Percentiles rank a stretch among this genome's conserved stretches.
Evolutionary conservation across 2,888 invertebrate species (phyloP).

Genomic region (Rotaria macrura): DNA sequence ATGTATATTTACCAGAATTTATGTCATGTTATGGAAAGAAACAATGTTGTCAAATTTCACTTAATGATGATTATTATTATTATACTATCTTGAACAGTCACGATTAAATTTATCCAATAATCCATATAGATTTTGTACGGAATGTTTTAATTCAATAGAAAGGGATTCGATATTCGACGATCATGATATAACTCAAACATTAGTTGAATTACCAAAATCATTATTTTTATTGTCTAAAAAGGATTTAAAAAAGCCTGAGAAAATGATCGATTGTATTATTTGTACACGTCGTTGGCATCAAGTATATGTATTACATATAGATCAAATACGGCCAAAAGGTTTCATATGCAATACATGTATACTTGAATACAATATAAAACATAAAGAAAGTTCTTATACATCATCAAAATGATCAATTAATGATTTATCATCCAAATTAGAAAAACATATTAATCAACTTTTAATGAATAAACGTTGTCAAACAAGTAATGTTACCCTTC

Average conservation of each 20-base stretch:
- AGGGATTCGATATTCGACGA: constrained; percentile 93
- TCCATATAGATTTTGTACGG: constrained; percentile 98
- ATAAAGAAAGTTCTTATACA: constrained; percentile 43
- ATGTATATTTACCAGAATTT: constrained; percentile 95
- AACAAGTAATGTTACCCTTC: constrained; percentile 90
- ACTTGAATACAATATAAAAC: constrained; percentile 62
- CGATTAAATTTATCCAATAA: constrained; percentile 28
- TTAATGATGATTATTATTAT: constrained; percentile 93
- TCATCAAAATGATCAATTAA: constrained; percentile 55
- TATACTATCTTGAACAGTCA: constrained; percentile 25
- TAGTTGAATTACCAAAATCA: constrained; percentile 39
- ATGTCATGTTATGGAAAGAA: constrained; percentile 96
- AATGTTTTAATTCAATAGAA: constrained; percentile 98
- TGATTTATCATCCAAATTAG: constrained; percentile 88
- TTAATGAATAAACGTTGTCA: constrained; percentile 48
- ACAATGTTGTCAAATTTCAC: constrained; percentile 79
- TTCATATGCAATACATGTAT: constrained; percentile 85
- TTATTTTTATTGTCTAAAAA: constrained; percentile 34
- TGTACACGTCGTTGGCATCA: constrained; percentile 94
- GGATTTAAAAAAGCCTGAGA: constrained; percentile 36
- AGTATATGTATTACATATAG: constrained; percentile 90
- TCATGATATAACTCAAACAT: constrained; percentile 81
- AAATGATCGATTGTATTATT: constrained; percentile 81
- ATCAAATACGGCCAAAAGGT: constrained; percentile 75
- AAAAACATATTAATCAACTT: constrained; percentile 91